Evolutionary conservation across 2,797 vertebrate genomes (phyloP).

Genomic region (Anguilla anguilla): DNA sequence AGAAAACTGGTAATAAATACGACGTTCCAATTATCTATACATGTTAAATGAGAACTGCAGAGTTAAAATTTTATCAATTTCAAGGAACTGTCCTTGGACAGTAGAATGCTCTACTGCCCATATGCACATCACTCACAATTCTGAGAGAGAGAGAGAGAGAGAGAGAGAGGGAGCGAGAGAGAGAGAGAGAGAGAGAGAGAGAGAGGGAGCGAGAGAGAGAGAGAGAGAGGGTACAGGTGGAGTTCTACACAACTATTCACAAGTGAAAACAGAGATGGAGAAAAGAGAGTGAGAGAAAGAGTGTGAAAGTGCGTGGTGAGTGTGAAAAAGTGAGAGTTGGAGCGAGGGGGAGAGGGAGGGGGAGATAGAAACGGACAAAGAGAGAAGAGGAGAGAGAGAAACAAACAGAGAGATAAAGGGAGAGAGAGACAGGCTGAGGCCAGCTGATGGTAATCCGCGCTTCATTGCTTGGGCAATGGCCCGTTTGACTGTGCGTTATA

Average conservation of each 20-base stretch:
- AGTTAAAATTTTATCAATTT: background rate
- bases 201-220: background rate
- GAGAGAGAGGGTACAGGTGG: no score
- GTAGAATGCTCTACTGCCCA: background rate
- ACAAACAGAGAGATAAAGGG: background rate
- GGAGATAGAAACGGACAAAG: background rate
- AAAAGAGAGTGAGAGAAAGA: background rate
- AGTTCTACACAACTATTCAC: no score
- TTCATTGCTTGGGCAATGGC: background rate
- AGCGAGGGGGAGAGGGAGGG: background rate
- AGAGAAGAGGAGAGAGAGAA: background rate
- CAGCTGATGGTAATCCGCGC: background rate
- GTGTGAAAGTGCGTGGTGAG: background rate
- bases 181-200: background rate
- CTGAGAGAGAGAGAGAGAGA: background rate
- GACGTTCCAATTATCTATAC: background rate
- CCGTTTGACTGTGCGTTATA: background rate
- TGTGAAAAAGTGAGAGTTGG: no score
- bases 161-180: background rate
- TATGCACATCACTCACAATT: background rate
- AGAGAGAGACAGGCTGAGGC: background rate
- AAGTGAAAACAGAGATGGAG: background rate
- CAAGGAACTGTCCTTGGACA: background rate
- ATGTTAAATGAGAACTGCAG: background rate
- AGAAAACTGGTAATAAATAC: background rate